Base-by-base conservation (phyloP, 2,113 vertebrate species). In the Lethenteron camtschaticum region DNA sequence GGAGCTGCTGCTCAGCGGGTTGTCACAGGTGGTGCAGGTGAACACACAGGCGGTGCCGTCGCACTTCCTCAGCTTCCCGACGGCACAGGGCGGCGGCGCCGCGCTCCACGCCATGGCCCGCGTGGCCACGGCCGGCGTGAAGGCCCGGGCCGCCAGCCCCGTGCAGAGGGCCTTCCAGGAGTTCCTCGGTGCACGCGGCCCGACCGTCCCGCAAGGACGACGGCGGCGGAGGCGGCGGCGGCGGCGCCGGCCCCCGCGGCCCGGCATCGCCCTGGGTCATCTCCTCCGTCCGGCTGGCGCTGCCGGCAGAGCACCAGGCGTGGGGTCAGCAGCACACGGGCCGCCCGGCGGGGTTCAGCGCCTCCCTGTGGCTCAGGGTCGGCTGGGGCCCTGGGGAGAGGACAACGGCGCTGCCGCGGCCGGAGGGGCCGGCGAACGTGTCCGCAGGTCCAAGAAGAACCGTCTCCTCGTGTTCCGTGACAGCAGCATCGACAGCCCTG, bases 241-340 rank as follows among this genome's bases (percentile, higher is more conserved):
- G 74, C 11, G 85, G 85, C 60, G 70, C 72, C 11, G 73, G 79
- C 0, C 78, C 78, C 71, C 83, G 86, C 72, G 76, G 81, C 12
- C 77, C 78, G 20, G 79, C 85, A 56, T 96, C 90, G 58, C 87
- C 91, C n/a, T 99, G 92, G 92, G 85, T 89, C 1, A 68, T 85
- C 1, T 85, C 94, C 57, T 90, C 92, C 2, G 68, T 96, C 58
- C 90, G 95, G 75, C 75, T 99, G 73, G 88, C 89, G 8, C 75
- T 96, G 70, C 63, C 63, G 24, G 83, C 90, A 63, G 90, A 90
- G 5, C 92, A 96, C 73, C 95, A 92, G 79, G 95, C 89, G 76
- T 97, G 94, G 94, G 91, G 91, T 0, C 92, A 99, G 73, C 87
- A 96, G 83, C 84, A 90, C 0, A 88, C 86, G 57, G 91, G 94